Conservation (phyloP, 2,888 invertebrate genomes). For the Macaria notata region DNA sequence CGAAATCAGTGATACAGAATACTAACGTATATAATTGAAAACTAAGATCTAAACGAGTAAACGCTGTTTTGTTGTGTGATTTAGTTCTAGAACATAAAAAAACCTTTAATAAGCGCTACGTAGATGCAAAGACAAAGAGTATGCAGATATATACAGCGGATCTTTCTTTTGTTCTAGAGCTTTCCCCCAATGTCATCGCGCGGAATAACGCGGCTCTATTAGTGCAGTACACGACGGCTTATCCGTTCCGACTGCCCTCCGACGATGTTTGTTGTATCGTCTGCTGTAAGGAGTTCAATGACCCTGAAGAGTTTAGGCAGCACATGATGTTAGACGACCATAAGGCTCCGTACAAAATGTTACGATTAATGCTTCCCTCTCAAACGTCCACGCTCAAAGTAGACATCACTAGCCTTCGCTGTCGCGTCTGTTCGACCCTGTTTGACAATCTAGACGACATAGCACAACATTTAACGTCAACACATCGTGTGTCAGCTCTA, state of each 20-base stretch:
- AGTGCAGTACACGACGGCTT: conserved; percentile 46
- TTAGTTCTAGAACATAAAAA: too few relatives aligned
- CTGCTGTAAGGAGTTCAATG: conserved; percentile 44
- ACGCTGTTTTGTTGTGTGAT: too few relatives aligned
- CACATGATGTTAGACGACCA: conserved; percentile 42
- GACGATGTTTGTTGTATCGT: conserved; percentile 18
- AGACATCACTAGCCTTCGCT: conserved; percentile 38
- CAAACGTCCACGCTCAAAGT: conserved; percentile 27
- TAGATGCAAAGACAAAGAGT: too few relatives aligned
- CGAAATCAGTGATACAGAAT: conserved; percentile 48
- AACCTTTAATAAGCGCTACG: too few relatives aligned
- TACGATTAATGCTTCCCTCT: conserved; percentile 8
- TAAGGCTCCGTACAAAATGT: conserved; percentile 16
- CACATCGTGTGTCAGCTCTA: conserved; percentile 27
- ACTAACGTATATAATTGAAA: background rate
- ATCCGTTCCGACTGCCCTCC: conserved; percentile 48
- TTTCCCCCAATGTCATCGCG: conserved; percentile 39
- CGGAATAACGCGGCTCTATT: conserved; percentile 47
- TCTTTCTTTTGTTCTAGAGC: conserved; percentile 55
- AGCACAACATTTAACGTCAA: conserved; percentile 40
- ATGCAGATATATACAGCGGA: conserved; percentile 1
- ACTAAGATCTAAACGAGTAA: too few relatives aligned
- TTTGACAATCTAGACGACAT: conserved; percentile 39
- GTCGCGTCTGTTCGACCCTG: conserved; percentile 38
- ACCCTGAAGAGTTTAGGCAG: conserved; percentile 41